Percentiles rank a stretch among this genome's conserved stretches.
Evolutionary conservation across 2,113 vertebrate genomes (phyloP).

Genomic region (Pituophis catenifer): DNA sequence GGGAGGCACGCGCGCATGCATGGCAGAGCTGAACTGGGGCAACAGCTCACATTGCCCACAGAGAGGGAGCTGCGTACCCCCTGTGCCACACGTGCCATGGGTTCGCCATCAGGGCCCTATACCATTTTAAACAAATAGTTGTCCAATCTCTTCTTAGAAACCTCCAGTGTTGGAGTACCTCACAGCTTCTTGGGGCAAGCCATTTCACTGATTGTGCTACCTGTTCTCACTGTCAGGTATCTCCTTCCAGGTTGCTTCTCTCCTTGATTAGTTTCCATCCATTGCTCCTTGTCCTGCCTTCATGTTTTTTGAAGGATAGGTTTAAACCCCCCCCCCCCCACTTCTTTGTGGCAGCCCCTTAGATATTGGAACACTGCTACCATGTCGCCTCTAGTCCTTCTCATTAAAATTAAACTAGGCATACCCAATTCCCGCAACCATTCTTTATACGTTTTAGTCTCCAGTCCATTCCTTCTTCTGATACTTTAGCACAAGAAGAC

Average conservation of each 20-base stretch:
- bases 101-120: neutral
- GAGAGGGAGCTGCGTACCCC: too few species aligned
- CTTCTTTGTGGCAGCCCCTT: neutral
- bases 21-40: too few species aligned
- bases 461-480: neutral
- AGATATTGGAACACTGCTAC: neutral
- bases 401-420: neutral
- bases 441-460: too few species aligned
- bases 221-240: neutral
- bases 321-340: neutral
- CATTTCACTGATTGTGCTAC: neutral
- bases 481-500: neutral
- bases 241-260: neutral
- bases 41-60: too few species aligned
- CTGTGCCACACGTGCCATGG: too few species aligned
- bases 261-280: neutral
- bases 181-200: neutral
- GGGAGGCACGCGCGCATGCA: too few species aligned
- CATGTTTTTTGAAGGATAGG: neutral
- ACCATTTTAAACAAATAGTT: neutral
- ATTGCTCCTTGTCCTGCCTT: neutral
- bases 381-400: neutral
- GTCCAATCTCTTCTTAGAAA: neutral
- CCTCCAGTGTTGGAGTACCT: neutral
- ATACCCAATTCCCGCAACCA: too few species aligned